A percentile compares a stretch with the other conserved stretches of the same genome.
phyloP scores from a whole-genome alignment of 2,888 invertebrate genomes.

The Ichneumoninae sp. region DNA sequence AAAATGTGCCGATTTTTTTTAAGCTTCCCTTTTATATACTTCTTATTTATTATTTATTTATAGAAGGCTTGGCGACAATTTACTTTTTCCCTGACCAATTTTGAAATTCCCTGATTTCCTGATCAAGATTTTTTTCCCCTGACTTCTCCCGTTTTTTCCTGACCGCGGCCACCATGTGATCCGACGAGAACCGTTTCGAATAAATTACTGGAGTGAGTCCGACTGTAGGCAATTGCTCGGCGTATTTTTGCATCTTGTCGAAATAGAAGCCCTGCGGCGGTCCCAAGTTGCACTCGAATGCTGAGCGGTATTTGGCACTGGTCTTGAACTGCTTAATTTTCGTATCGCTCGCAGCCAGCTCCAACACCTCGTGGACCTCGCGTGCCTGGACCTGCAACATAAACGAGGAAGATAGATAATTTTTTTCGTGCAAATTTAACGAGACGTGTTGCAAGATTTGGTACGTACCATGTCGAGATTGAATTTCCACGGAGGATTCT shows the following conservation, averaged over 20 bases:
- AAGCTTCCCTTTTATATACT: too few relatives aligned
- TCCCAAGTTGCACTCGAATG: conserved; percentile 66
- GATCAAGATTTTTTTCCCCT: too few relatives aligned
- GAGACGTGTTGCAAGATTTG: background rate
- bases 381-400: conserved; percentile 62
- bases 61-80: too few relatives aligned
- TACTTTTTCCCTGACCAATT: too few relatives aligned
- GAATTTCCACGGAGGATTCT: conserved; percentile 67
- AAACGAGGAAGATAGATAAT: conserved; percentile 5
- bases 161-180: too few relatives aligned
- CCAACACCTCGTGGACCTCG: conserved; percentile 68
- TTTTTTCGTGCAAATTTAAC: background rate
- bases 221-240: conserved; percentile 71
- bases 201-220: conserved; percentile 74
- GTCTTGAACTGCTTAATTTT: conserved; percentile 64
- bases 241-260: conserved; percentile 74
- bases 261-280: conserved; percentile 68
- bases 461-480: conserved; percentile 68
- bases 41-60: too few relatives aligned
- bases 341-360: conserved; percentile 65
- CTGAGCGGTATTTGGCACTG: conserved; percentile 53
- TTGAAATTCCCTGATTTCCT: too few relatives aligned
- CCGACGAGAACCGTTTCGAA: background rate
- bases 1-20: too few relatives aligned
- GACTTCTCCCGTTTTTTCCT: too few relatives aligned